These are phyloP conservation scores for Strix uralensis DNA, from an alignment of 2,113 vertebrate genomes.

Conservation along the genomic window DNA sequence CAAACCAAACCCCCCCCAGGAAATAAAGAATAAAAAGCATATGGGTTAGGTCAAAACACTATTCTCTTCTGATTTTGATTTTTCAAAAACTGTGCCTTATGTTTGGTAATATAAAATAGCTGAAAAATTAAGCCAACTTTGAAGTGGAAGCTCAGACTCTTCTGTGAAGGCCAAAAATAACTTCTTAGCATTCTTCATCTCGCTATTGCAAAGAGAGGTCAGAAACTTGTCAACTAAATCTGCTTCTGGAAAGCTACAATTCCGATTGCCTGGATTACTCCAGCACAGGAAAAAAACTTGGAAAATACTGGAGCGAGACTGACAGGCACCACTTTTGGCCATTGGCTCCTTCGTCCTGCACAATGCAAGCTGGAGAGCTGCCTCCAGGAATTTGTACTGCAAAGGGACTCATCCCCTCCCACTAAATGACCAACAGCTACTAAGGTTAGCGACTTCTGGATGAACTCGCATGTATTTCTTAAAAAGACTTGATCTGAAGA, in stretches of 20 bases:
- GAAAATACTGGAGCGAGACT: background rate
- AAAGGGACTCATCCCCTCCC: background rate
- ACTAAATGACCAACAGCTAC: background rate
- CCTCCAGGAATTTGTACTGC: background rate
- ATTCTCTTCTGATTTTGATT: background rate
- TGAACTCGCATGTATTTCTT: background rate
- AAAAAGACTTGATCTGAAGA: background rate
- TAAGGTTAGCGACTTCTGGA: background rate
- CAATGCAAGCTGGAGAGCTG: background rate
- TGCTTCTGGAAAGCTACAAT: constrained; percentile 1
- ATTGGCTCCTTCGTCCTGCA: background rate
- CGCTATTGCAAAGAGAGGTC: background rate
- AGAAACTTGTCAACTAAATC: constrained; percentile 43
- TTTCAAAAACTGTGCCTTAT: background rate
- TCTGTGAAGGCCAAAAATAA: constrained; percentile 36
- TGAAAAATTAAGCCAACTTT: constrained; percentile 18
- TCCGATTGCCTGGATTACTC: background rate
- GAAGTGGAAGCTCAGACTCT: constrained; percentile 21
- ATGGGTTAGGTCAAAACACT: background rate
- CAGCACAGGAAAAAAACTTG: background rate
- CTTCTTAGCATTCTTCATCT: background rate
- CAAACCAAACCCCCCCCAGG: background rate
- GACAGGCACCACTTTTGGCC: background rate
- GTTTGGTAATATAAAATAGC: constrained; percentile 25
- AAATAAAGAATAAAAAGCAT: background rate